A percentile compares a stretch with the other conserved stretches of the same genome.
Conservation (phyloP, 2,113 vertebrate genomes). For the Gymnarchus niloticus region DNA sequence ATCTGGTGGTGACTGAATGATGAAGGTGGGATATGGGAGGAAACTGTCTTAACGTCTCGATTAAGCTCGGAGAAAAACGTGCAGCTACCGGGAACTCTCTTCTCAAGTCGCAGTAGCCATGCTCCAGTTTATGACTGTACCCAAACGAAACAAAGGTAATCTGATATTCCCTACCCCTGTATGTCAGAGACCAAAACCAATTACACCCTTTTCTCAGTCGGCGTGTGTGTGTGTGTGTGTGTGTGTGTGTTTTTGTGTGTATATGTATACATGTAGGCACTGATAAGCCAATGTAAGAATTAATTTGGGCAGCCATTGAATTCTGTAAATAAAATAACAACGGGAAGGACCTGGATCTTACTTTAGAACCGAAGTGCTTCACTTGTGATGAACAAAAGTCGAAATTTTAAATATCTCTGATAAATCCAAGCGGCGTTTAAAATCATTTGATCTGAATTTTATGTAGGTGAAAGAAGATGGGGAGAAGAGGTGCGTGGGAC, state of each 20-base stretch:
- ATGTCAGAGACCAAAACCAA: constrained; percentile 47
- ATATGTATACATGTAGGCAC: background rate
- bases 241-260: constrained; percentile 21
- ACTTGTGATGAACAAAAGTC: background rate
- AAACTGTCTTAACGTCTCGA: background rate
- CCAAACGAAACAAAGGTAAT: constrained; percentile 62
- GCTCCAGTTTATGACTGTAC: constrained; percentile 29
- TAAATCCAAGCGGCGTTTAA: constrained; percentile 3
- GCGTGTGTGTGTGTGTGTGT: constrained; percentile 29
- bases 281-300: background rate
- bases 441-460: constrained; percentile 29
- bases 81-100: background rate
- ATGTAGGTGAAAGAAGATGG: constrained; percentile 56
- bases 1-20: background rate
- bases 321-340: background rate
- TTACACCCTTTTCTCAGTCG: constrained; percentile 44
- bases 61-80: background rate
- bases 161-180: constrained; percentile 53
- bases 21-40: background rate
- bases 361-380: background rate
- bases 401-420: constrained; percentile 4
- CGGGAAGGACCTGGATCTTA: background rate
- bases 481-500: constrained; percentile 37
- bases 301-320: background rate
- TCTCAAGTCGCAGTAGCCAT: background rate